phyloP scores from a whole-genome alignment of 2,888 invertebrate species.

The Amaurobius ferox region DNA sequence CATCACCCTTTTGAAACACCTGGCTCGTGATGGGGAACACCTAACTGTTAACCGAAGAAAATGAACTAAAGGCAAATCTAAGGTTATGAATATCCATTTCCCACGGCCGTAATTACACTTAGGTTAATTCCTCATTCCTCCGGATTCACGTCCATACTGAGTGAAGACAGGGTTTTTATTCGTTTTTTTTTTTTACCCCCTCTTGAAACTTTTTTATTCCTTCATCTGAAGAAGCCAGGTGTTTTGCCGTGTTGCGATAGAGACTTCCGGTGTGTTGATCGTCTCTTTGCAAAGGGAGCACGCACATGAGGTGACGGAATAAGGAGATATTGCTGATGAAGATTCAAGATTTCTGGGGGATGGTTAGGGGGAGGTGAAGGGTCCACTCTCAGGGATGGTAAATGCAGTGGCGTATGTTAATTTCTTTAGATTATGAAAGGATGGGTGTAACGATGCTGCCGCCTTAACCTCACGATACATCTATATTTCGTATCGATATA shows the following conservation, averaged over 20 bases:
- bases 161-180: conserved; percentile 14
- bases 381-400: neutral
- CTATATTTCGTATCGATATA: no score
- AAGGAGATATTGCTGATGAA: neutral
- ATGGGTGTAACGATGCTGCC: no score
- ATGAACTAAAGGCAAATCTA: no score
- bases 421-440: no score
- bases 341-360: neutral
- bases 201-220: neutral
- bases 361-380: neutral
- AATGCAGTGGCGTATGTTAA: no score
- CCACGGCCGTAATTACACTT: neutral
- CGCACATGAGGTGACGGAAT: conserved; percentile 18
- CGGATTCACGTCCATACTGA: conserved; percentile 2
- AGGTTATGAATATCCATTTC: neutral
- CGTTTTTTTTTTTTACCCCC: neutral
- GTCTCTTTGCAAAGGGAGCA: conserved; percentile 32
- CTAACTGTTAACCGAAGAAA: no score
- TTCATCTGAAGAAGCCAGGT: conserved; percentile 30
- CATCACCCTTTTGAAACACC: no score
- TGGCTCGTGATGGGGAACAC: no score
- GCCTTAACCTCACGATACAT: no score
- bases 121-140: conserved; percentile 6
- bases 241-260: conserved; percentile 26
- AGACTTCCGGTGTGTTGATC: conserved; percentile 64